These are phyloP conservation scores for Phyllostomus discolor DNA, from an alignment of 2,113 vertebrate genomes.

Conservation along the genomic window DNA sequence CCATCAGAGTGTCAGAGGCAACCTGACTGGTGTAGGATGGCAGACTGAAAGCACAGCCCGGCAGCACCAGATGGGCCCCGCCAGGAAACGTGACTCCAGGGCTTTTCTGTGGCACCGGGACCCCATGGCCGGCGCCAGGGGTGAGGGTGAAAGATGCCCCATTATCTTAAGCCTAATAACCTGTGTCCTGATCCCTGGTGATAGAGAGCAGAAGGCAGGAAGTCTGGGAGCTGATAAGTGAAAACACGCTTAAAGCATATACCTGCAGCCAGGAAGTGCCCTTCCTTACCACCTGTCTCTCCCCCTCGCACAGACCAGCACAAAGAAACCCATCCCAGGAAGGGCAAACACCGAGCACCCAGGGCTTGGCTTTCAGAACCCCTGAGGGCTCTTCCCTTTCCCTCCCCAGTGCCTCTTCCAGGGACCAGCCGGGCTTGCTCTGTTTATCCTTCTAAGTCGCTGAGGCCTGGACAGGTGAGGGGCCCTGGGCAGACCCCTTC, in stretches of 20 bases:
- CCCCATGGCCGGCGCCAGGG: not conserved
- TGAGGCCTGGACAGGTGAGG: not conserved
- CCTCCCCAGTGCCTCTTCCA: not conserved
- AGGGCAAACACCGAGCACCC: not conserved
- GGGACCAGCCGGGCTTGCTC: not conserved
- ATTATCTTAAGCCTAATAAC: conserved; percentile 56
- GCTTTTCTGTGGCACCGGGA: not conserved
- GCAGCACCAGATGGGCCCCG: not conserved
- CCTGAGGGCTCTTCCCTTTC: not conserved
- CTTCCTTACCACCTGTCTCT: not conserved
- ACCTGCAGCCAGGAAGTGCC: not conserved
- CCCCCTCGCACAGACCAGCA: not conserved
- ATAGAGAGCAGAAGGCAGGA: conserved; percentile 35
- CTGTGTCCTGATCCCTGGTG: conserved; percentile 28
- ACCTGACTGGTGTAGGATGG: not conserved
- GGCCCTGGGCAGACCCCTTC: not conserved
- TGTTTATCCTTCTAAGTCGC: not conserved
- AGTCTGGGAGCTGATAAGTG: not conserved
- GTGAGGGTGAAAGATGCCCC: not conserved
- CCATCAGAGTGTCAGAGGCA: not conserved
- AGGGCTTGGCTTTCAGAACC: not conserved
- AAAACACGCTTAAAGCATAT: not conserved
- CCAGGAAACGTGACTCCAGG: not conserved
- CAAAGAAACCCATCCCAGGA: not conserved
- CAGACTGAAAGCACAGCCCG: not conserved